Evolutionary conservation across 1,140 invertebrate genomes (phyloP).

Genomic region (Dendroctonus ponderosae): DNA sequence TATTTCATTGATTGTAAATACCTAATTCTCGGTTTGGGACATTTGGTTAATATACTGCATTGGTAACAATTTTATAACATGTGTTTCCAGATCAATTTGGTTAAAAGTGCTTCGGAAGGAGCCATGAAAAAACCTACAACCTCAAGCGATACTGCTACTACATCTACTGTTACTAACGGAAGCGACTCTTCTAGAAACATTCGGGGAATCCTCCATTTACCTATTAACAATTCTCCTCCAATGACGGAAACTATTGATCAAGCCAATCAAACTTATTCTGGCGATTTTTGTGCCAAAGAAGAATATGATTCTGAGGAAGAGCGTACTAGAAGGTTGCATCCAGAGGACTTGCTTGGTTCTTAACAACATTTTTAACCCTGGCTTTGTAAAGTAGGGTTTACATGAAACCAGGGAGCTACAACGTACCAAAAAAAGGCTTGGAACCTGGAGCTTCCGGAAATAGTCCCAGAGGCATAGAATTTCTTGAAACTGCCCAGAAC

Average conservation of each 20-base stretch:
- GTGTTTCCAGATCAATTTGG: constrained; percentile 19
- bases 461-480: constrained; percentile 42
- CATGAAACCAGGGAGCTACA: constrained; percentile 59
- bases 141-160: constrained; percentile 29
- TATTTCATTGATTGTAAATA: too few relatives aligned
- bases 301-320: constrained; percentile 42
- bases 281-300: constrained; percentile 40
- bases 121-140: constrained; percentile 32
- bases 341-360: not conserved
- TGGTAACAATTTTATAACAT: too few relatives aligned
- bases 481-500: constrained; percentile 46
- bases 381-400: constrained; percentile 46
- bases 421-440: constrained; percentile 53
- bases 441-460: constrained; percentile 22
- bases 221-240: constrained; percentile 13
- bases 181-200: constrained; percentile 35
- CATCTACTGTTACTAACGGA: constrained; percentile 30
- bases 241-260: constrained; percentile 40
- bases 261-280: constrained; percentile 41
- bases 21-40: too few relatives aligned
- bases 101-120: constrained; percentile 37
- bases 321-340: constrained; percentile 28
- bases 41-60: too few relatives aligned
- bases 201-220: constrained; percentile 39
- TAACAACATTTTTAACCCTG: not conserved